Evolutionary conservation across 2,888 invertebrate genomes (phyloP), one percentile per base, ranked within the genome.

Genomic region (Tridacna crocea): DNA sequence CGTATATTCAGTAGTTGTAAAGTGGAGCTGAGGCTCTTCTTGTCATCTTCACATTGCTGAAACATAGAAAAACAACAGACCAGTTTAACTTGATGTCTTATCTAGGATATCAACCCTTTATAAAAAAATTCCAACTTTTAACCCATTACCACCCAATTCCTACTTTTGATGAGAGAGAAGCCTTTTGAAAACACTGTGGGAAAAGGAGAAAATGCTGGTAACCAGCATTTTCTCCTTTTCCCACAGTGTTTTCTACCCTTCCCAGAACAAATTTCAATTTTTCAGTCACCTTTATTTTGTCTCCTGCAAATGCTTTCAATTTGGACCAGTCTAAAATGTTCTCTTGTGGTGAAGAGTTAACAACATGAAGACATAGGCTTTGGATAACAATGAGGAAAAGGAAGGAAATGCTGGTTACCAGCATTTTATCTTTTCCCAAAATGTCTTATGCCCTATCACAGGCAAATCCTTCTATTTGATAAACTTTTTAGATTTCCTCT

Each of bases 1-100:
- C 92, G 84, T 3, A 93, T 88, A 66, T 92, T 91, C 27, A 91
- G 74, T 46, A 93, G 84, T 77, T 91, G 88, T 46, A 91, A 65
- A 27, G 88, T 89, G 19, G 92, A 92, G 75, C 86, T 84, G 12
- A 91, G 82, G 73, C 88, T 90, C 48, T 91, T 88, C 60, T 88
- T 88, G 63, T 92, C 91, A 63, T 89, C 83, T 66, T 88, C 88
- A 81, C 77, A 83, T 61, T 85, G 83, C 89, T 89, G 80, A 55
- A 73, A 80, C n/a, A 73, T 8, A n/a, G n/a, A 36, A 36, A 36
- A 36, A 36, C 36, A 36, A 36, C 36, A 4, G 8, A 36, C 8
- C 8, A 36, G 8, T 4, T 36, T 36, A 4, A 36, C 36, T 36
- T 36, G 36, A 36, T 13, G 15, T 55, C 15, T 55, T 55, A 55